A percentile compares a stretch with the other conserved stretches of the same genome.
Conservation (phyloP, 2,888 invertebrate genomes). For the Tipula unca region DNA sequence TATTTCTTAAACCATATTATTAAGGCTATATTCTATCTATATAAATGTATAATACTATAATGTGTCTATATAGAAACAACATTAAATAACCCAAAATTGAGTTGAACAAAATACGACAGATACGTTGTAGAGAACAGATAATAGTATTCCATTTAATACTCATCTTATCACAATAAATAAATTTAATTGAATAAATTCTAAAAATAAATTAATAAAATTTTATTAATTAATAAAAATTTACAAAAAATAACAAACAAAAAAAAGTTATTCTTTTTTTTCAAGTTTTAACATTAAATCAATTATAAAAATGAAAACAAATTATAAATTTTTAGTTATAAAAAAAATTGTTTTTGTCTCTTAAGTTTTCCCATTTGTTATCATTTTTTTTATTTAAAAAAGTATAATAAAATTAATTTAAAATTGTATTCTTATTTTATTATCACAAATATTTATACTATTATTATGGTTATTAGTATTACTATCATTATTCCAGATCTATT, state of each 20-base stretch:
- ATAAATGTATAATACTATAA: too few species aligned
- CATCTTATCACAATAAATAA: background rate
- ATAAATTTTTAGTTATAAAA: background rate
- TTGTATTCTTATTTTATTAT: background rate
- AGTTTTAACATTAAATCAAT: background rate
- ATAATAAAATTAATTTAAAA: background rate
- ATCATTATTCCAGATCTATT: background rate
- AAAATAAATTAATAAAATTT: background rate
- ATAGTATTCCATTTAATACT: background rate
- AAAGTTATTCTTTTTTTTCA: background rate
- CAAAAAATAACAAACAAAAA: background rate
- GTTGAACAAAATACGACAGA: background rate
- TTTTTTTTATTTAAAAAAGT: background rate
- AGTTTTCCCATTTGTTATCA: background rate
- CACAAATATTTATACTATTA: background rate
- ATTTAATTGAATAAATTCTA: background rate
- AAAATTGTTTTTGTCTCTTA: background rate
- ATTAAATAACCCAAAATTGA: background rate
- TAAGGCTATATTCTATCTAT: background rate
- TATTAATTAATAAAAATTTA: background rate
- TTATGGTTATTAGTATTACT: background rate
- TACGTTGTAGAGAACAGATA: background rate
- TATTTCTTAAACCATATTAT: background rate
- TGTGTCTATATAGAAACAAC: background rate
- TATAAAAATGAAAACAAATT: background rate